Conservation (phyloP, 1,140 invertebrate species). For the Orchestia grillus region DNA sequence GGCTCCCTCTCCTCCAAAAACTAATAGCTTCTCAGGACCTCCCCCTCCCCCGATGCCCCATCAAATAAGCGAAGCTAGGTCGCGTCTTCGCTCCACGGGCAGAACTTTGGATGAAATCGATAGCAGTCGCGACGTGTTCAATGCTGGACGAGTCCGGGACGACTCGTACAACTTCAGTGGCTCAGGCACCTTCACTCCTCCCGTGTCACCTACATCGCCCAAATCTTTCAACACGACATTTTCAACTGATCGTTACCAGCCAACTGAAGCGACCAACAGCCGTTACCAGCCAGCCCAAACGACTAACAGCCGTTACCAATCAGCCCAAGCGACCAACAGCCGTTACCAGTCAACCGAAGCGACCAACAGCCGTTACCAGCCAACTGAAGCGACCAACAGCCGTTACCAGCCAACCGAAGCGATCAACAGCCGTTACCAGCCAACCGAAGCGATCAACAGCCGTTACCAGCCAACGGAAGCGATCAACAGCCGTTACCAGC, state of each 20-base stretch:
- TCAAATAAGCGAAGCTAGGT: constrained; percentile 62
- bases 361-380: constrained; percentile 47
- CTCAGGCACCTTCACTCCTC: constrained; percentile 60
- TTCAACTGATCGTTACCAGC: constrained; percentile 26
- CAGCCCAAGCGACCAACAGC: not conserved
- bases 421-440: constrained; percentile 47
- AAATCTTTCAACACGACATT: constrained; percentile 15
- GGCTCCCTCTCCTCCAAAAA: not conserved
- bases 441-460: not conserved
- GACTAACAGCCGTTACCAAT: constrained; percentile 37
- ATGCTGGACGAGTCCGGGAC: not conserved
- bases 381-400: not conserved
- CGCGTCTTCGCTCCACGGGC: constrained; percentile 63
- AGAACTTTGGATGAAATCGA: constrained; percentile 58
- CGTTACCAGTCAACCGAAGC: not conserved
- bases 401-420: not conserved
- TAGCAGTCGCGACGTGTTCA: constrained; percentile 23
- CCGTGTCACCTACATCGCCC: constrained; percentile 59
- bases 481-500: constrained; percentile 27
- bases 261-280: not conserved
- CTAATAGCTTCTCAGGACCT: constrained; percentile 4
- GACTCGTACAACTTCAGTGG: not conserved
- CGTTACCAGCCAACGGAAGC: not conserved
- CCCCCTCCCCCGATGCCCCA: constrained; percentile 35
- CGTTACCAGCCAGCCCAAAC: not conserved